These are phyloP conservation scores for Canis aureus DNA, from an alignment of 2,113 vertebrate genomes.

Conservation along the genomic window DNA sequence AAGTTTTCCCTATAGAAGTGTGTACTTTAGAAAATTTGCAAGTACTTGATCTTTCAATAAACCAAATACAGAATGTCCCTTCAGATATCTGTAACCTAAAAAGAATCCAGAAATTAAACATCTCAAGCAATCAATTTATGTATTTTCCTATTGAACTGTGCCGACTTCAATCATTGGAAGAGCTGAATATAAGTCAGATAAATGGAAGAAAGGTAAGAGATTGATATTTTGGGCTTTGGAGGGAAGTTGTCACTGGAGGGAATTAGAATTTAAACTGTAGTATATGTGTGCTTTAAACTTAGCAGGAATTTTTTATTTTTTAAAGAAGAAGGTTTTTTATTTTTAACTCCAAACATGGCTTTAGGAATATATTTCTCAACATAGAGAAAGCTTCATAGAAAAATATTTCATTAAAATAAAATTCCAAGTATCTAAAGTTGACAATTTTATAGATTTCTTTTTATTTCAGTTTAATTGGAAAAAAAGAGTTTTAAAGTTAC, in stretches of 20 bases:
- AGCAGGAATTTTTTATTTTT: conserved; percentile 54
- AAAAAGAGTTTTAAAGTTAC: conserved; percentile 47
- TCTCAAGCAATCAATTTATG: conserved; percentile 84
- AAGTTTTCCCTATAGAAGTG: conserved; percentile 83
- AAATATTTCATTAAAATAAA: conserved; percentile 56
- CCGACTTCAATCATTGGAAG: conserved; percentile 79
- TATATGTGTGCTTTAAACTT: conserved; percentile 10
- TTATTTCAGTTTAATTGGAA: conserved; percentile 48
- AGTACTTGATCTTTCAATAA: conserved; percentile 84
- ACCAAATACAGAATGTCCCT: conserved; percentile 83
- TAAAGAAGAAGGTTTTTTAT: background rate
- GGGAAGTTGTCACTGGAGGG: background rate
- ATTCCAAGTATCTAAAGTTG: conserved; percentile 4
- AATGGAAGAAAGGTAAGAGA: conserved; percentile 85
- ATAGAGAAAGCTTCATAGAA: background rate
- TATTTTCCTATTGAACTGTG: conserved; percentile 86
- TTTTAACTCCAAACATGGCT: background rate
- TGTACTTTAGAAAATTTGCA: conserved; percentile 82
- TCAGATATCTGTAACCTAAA: conserved; percentile 79
- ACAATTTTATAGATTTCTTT: conserved; percentile 3
- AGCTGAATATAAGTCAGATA: conserved; percentile 77
- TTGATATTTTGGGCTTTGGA: background rate
- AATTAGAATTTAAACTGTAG: background rate
- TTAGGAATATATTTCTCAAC: conserved; percentile 50
- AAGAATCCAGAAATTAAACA: conserved; percentile 83